A percentile compares a stretch with the other conserved stretches of the same genome.
phyloP scores from a whole-genome alignment of 2,888 invertebrate genomes.

The Mactromeris polynyma region DNA sequence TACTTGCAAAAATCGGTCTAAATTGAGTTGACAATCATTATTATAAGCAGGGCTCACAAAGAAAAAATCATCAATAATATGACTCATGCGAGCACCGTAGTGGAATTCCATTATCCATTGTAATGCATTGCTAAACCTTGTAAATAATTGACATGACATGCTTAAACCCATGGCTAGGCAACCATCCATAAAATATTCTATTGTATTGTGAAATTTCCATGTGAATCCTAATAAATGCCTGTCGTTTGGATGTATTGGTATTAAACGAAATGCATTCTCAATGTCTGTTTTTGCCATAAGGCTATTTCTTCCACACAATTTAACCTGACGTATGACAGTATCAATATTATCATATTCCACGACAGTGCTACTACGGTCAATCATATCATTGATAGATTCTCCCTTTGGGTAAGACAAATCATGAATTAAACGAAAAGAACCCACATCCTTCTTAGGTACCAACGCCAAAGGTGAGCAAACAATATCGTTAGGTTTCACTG shows the following conservation, averaged over 20 bases:
- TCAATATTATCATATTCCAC: slow-evolving; percentile 51
- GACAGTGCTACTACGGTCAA: slow-evolving; percentile 14
- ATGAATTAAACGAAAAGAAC: slow-evolving; percentile 42
- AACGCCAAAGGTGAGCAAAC: slow-evolving; percentile 57
- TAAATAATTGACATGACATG: slow-evolving; percentile 42
- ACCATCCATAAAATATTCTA: slow-evolving; percentile 19
- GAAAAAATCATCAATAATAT: slow-evolving; percentile 54
- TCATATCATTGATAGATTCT: slow-evolving; percentile 23
- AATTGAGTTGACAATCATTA: slow-evolving; percentile 17
- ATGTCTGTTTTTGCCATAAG: slow-evolving; percentile 59
- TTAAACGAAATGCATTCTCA: slow-evolving; percentile 48
- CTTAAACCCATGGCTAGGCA: slow-evolving; percentile 49
- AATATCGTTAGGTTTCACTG: neutral
- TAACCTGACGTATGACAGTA: slow-evolving; percentile 33
- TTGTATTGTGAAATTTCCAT: neutral
- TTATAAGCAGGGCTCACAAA: slow-evolving; percentile 45
- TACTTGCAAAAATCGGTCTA: neutral
- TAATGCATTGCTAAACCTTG: slow-evolving; percentile 20
- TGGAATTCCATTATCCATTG: slow-evolving; percentile 44
- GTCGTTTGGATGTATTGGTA: slow-evolving; percentile 52
- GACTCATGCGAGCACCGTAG: slow-evolving; percentile 36
- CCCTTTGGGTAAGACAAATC: slow-evolving; percentile 48
- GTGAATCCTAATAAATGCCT: slow-evolving; percentile 49
- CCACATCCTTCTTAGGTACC: slow-evolving; percentile 31
- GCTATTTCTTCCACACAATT: slow-evolving; percentile 17